Evolutionary conservation across 2,113 vertebrate species (phyloP).

Genomic region (Planiliza haematocheilus): DNA sequence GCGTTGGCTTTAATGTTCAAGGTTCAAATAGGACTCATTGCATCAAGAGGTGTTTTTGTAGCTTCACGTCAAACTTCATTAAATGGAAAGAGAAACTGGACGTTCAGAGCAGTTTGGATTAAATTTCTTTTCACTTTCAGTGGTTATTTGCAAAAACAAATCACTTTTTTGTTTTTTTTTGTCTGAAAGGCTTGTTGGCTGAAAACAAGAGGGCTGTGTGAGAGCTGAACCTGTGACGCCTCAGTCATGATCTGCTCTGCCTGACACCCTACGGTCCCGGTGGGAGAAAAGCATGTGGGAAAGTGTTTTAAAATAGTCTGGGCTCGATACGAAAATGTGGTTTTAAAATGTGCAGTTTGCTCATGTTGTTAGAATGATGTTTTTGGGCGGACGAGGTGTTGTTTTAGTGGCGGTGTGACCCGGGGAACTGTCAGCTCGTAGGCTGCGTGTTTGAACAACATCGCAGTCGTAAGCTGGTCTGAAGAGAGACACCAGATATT

Average conservation of each 20-base stretch:
- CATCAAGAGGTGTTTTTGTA: conserved; percentile 7
- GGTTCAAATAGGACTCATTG: not conserved
- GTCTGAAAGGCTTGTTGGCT: conserved; percentile 33
- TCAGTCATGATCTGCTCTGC: conserved; percentile 7
- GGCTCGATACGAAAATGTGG: conserved; percentile 19
- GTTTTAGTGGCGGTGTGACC: conserved; percentile 47
- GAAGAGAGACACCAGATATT: conserved; percentile 60
- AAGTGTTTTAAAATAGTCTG: conserved; percentile 41
- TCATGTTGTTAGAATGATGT: conserved; percentile 48
- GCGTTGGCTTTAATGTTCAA: not conserved
- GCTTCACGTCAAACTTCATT: conserved; percentile 21
- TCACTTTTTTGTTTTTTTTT: not conserved
- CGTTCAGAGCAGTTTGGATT: conserved; percentile 19
- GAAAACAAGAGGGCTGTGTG: not conserved
- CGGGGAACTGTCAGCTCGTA: conserved; percentile 22
- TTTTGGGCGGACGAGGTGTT: conserved; percentile 53
- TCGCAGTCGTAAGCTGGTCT: conserved; percentile 16
- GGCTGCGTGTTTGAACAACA: conserved; percentile 33
- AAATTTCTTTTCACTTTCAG: conserved; percentile 18
- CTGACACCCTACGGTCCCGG: conserved; percentile 7
- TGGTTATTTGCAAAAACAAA: conserved; percentile 6
- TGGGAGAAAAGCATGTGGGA: conserved; percentile 38
- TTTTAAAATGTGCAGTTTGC: conserved; percentile 8
- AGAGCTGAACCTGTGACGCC: conserved; percentile 57
- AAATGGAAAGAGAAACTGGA: not conserved